Evolutionary conservation across 2,888 invertebrate genomes (phyloP).

Genomic region (Meta bourneti): DNA sequence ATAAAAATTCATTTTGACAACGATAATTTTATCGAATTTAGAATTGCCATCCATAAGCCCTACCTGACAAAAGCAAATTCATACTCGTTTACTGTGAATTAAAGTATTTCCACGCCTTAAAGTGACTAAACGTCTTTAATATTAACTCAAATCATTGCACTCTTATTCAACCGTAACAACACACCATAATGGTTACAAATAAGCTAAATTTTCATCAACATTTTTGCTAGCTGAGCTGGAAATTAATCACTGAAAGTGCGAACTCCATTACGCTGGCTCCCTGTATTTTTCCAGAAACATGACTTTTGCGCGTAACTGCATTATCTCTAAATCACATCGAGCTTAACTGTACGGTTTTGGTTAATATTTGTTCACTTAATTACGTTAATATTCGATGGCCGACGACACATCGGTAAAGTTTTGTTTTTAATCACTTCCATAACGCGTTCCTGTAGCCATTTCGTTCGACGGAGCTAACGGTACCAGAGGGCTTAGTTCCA

Average conservation of each 20-base stretch:
- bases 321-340: background rate
- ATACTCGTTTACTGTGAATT: too few relatives aligned
- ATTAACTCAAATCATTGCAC: too few relatives aligned
- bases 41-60: too few relatives aligned
- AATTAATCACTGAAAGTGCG: background rate
- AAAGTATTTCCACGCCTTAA: too few relatives aligned
- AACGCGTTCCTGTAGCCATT: slow-evolving; percentile 47
- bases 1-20: too few relatives aligned
- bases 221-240: background rate
- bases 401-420: slow-evolving; percentile 5
- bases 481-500: slow-evolving; percentile 52
- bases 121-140: too few relatives aligned
- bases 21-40: too few relatives aligned
- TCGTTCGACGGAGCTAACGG: slow-evolving; percentile 11
- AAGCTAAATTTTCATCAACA: background rate
- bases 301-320: background rate
- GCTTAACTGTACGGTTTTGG: background rate
- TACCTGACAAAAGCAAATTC: too few relatives aligned
- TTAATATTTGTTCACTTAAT: slow-evolving; percentile 47
- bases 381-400: slow-evolving; percentile 37
- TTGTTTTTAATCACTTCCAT: slow-evolving; percentile 63
- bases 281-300: background rate
- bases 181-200: background rate
- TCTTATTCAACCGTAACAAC: too few relatives aligned
- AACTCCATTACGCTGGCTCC: background rate